Percentiles rank a stretch among this genome's conserved stretches.
phyloP scores from a whole-genome alignment of 1,140 invertebrate genomes.

The Limonius californicus region DNA sequence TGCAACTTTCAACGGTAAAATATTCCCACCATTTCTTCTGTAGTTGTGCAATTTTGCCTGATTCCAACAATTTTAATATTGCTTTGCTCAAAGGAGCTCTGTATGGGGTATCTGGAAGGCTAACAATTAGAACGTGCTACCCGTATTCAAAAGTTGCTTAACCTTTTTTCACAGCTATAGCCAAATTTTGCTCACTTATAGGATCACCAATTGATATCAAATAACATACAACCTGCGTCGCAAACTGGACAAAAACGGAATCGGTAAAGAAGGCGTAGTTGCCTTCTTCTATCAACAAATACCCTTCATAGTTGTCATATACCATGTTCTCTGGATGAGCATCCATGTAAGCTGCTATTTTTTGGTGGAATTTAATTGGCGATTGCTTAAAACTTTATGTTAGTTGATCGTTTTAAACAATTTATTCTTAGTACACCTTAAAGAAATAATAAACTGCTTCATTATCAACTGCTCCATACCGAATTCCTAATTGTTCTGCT shows the following conservation, averaged over 20 bases:
- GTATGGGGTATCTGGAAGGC: slow-evolving; percentile 66
- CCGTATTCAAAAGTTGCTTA: too few relatives aligned
- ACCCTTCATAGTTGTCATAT: slow-evolving; percentile 63
- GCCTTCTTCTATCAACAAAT: slow-evolving; percentile 59
- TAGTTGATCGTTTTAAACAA: slow-evolving; percentile 49
- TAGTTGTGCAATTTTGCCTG: slow-evolving; percentile 66
- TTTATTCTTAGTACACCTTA: slow-evolving; percentile 51
- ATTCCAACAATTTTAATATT: slow-evolving; percentile 77
- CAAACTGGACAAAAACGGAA: slow-evolving; percentile 67
- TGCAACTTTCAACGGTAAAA: too few relatives aligned
- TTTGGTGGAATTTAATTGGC: slow-evolving; percentile 51
- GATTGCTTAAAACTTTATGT: background rate
- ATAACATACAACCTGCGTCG: slow-evolving; percentile 64
- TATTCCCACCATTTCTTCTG: slow-evolving; percentile 90
- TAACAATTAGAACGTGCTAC: too few relatives aligned
- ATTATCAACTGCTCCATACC: slow-evolving; percentile 66
- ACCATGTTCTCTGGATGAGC: slow-evolving; percentile 61
- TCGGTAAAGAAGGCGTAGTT: slow-evolving; percentile 77
- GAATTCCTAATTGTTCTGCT: slow-evolving; percentile 66
- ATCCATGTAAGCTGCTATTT: slow-evolving; percentile 73
- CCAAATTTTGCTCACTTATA: slow-evolving; percentile 79
- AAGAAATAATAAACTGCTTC: slow-evolving; percentile 54
- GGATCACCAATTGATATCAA: slow-evolving; percentile 63
- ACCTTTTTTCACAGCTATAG: slow-evolving; percentile 78
- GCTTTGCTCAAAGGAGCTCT: slow-evolving; percentile 70